phyloP scores from a whole-genome alignment of 2,888 invertebrate genomes.

The Dolomedes plantarius region DNA sequence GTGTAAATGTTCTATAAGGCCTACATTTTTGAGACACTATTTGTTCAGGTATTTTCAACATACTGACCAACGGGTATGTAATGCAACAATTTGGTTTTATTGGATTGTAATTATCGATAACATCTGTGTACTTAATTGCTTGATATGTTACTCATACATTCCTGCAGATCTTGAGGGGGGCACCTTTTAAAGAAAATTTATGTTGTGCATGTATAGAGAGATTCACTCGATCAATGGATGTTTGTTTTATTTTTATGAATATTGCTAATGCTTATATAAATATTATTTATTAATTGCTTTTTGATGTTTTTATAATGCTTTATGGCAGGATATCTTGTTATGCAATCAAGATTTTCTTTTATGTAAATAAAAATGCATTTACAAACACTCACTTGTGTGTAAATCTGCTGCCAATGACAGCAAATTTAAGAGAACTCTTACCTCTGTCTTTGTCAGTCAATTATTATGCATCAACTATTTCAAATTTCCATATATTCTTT shows the following conservation, averaged over 20 bases:
- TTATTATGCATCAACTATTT: too few relatives aligned
- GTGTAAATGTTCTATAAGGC: background rate
- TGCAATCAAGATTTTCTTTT: background rate
- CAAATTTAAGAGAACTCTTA: background rate
- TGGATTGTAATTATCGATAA: background rate
- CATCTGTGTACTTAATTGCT: background rate
- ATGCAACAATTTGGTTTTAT: background rate
- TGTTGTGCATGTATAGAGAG: conserved; percentile 4
- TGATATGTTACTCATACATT: background rate
- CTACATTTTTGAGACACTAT: background rate
- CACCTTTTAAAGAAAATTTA: background rate
- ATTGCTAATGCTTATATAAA: background rate
- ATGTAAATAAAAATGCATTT: conserved; percentile 6
- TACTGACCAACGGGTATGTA: background rate
- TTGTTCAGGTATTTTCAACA: background rate
- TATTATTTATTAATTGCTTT: conserved; percentile 1
- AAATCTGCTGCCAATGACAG: background rate
- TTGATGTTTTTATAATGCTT: conserved; percentile 3
- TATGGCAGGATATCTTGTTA: background rate
- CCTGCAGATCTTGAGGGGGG: background rate
- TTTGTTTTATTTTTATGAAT: conserved; percentile 13
- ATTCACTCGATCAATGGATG: background rate
- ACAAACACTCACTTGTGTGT: background rate
- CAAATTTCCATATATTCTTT: too few relatives aligned
- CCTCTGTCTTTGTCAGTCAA: background rate